These are phyloP conservation scores for Ranitomeya imitator DNA, from an alignment of 2,113 vertebrate genomes.

Conservation along the genomic window DNA sequence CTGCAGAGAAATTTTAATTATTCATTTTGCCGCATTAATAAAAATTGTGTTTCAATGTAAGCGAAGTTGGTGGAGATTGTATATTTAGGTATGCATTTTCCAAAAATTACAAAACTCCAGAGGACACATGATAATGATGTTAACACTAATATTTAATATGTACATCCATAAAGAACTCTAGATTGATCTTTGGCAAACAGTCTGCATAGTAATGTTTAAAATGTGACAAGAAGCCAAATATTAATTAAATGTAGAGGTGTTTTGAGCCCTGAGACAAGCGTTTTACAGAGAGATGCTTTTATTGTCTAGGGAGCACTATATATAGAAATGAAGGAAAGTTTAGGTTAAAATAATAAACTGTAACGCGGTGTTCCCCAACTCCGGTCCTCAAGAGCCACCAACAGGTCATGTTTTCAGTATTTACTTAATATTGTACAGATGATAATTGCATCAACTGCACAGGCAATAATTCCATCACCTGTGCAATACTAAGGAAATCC, in stretches of 20 bases:
- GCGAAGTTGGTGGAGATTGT: not conserved
- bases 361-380: no score
- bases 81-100: not conserved
- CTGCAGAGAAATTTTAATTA: not conserved
- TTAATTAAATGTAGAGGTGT: conserved; percentile 28
- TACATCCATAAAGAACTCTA: not conserved
- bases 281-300: not conserved
- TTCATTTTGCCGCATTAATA: not conserved
- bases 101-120: not conserved
- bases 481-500: no score
- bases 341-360: not conserved
- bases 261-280: not conserved
- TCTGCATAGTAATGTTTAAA: not conserved
- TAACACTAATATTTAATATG: conserved; percentile 10
- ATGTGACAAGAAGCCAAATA: conserved; percentile 16
- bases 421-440: no score
- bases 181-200: conserved; percentile 16
- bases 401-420: no score
- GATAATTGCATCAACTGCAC: no score
- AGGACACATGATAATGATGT: not conserved
- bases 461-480: no score
- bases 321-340: not conserved
- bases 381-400: no score
- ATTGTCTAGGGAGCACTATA: conserved; percentile 19
- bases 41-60: not conserved